These are phyloP conservation scores for Leucozona laternaria DNA, from an alignment of 2,888 invertebrate genomes.

Conservation along the genomic window DNA sequence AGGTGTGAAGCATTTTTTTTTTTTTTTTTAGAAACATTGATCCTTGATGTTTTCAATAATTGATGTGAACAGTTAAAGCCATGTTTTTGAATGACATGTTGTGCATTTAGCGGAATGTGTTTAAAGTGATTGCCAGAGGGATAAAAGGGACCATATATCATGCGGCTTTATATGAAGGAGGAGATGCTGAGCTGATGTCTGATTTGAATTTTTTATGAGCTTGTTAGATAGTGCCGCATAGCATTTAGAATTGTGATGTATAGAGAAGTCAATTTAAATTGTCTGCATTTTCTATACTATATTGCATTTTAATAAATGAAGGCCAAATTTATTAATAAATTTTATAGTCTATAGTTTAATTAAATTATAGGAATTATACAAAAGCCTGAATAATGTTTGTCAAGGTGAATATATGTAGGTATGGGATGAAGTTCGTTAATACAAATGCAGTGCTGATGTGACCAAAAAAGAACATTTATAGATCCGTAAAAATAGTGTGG, in stretches of 20 bases:
- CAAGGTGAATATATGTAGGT: too few relatives aligned
- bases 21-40: slow-evolving; percentile 42
- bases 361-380: too few relatives aligned
- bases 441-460: too few relatives aligned
- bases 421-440: too few relatives aligned
- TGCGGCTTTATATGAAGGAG: slow-evolving; percentile 48
- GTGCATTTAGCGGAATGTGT: slow-evolving; percentile 67
- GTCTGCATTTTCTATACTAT: slow-evolving; percentile 64
- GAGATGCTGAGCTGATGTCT: slow-evolving; percentile 16
- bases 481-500: too few relatives aligned
- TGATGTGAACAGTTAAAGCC: slow-evolving; percentile 65
- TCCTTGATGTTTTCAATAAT: slow-evolving; percentile 64
- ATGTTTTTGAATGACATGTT: slow-evolving; percentile 48
- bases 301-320: slow-evolving; percentile 42
- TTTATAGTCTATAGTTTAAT: too few relatives aligned
- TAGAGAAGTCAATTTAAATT: slow-evolving; percentile 59
- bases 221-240: slow-evolving; percentile 51
- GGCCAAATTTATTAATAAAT: slow-evolving; percentile 18
- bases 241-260: slow-evolving; percentile 8
- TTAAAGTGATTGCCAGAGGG: slow-evolving; percentile 69
- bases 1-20: slow-evolving; percentile 38
- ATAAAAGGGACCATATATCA: slow-evolving; percentile 73
- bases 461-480: too few relatives aligned
- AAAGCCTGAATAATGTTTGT: too few relatives aligned
- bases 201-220: slow-evolving; percentile 10